Base-by-base conservation (phyloP, 2,888 invertebrate species). In the Drosophila austrosaltans region DNA sequence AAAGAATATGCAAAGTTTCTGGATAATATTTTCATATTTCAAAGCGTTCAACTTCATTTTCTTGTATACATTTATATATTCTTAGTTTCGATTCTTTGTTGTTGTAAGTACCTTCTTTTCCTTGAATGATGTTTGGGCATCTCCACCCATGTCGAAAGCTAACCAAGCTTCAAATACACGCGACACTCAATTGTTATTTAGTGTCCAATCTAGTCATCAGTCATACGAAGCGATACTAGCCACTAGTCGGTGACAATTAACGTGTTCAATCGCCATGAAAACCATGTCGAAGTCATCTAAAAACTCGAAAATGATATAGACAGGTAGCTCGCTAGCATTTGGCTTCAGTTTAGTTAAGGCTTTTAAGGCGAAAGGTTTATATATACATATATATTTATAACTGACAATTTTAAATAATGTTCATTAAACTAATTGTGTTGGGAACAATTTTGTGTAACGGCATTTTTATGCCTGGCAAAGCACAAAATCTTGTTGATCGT, bases 221-320 rank as follows among this genome's bases (percentile, higher is more conserved):
- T 69, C 67, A 72, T 72, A 59, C 78, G 40, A 44, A 79, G 77
- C 69, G 66, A 61, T 36, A 66, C 59, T 68, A 80, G 16, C 71
- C 80, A 78, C 63, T 72, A 77, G 64, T 75, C 54, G 62, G 42
- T 61, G 61, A 72, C 81, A 92, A 92, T 91, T 91, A 92, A 73
- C 75, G 75, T 81, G 91, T 67, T 86, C 90, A 90, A 90, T 90
- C 86, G 88, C 87, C 91, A 84, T 92, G 91, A 91, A 91, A 92
- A 89, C 81, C 81, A 79, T 88, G 91, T 91, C 91, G 91, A 88
- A 85, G 81, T 77, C 79, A 86, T 78, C 69, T 67, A 61, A 79
- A 72, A 59, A 42, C 6, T 39, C 65, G 59, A 30, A 69, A 67
- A 39, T 59, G 67, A 76, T 56, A 63, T 87, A 66, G 69, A 63